Evolutionary conservation across 1,140 invertebrate species (phyloP).

Genomic region (Diorhabda sublineata): DNA sequence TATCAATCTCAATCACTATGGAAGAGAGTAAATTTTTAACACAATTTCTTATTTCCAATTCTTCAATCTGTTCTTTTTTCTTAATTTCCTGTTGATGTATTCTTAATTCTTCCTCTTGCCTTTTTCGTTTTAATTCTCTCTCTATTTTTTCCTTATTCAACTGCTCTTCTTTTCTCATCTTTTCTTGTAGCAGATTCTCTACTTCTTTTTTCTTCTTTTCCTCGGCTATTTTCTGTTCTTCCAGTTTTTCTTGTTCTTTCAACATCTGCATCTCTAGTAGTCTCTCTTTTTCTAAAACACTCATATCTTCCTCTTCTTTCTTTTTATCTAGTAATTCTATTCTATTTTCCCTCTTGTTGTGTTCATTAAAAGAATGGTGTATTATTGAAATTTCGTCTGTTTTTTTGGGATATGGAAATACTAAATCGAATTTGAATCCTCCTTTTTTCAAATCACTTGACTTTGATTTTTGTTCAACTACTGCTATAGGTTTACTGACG

Average conservation of each 20-base stretch:
- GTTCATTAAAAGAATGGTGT: background rate
- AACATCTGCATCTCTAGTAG: slow-evolving; percentile 42
- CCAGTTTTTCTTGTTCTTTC: slow-evolving; percentile 41
- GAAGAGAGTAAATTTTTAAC: slow-evolving; percentile 33
- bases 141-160: slow-evolving; percentile 41
- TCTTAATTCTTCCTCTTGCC: slow-evolving; percentile 24
- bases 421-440: background rate
- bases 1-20: slow-evolving; percentile 36
- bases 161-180: background rate
- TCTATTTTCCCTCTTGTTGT: slow-evolving; percentile 25
- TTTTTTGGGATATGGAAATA: background rate
- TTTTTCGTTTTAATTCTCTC: slow-evolving; percentile 31
- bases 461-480: background rate
- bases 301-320: slow-evolving; percentile 16
- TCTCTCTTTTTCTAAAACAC: slow-evolving; percentile 42
- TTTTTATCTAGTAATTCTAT: slow-evolving; percentile 18
- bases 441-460: background rate
- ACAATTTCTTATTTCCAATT: slow-evolving; percentile 28
- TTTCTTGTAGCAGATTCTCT: background rate
- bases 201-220: background rate
- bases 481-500: background rate
- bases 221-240: slow-evolving; percentile 42
- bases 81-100: slow-evolving; percentile 19
- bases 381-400: background rate
- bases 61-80: slow-evolving; percentile 30